Base-by-base conservation (phyloP, 2,888 invertebrate species). In the Boloria selene region DNA sequence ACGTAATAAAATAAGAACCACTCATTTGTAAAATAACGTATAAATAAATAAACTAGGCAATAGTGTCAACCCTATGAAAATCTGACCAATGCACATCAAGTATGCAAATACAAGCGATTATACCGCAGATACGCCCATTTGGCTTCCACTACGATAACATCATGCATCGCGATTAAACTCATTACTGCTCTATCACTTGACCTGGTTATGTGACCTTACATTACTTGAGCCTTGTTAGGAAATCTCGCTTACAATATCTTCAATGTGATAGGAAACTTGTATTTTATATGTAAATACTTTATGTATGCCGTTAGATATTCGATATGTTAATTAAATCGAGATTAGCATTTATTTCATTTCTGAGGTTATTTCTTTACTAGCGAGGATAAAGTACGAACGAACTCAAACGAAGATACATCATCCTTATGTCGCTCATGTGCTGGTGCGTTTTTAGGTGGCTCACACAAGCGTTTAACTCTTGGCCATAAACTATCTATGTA, bases 51-150 rank as follows among this genome's bases (percentile, higher is more conserved):
- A 18, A 17, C 13, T 1, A 1, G 18, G 50, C 18, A 38, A 13
- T 3, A 50, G 44, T 16, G n/a, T 45, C 58, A 64, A 18, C 58
- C 53, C 64, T 64, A 58, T n/a, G 42, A 53, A 31, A 59, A 64
- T 52, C 50, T 58, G 45, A 60, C 52, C 55, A 65, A 69, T 64
- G 64, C 53, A 62, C 69, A 79, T 80, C 79, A 76, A 79, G 78
- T 80, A 82, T 82, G 83, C 78, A 78, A 82, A 83, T 82, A 74
- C 55, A 13, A 47, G 63, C 60, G 80, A 81, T 81, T 73, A 71
- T 71, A 58, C 58, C 13, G 26, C 47, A 64, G 79, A 82, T 82
- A 81, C 74, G 74, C 77, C 76, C 74, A 72, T 77, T 78, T 74
- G 76, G 77, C 71, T 73, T 65, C 72, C 70, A 72, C 58, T 54